These are phyloP conservation scores for Drosophila biarmipes DNA, from an alignment of 1,140 invertebrate genomes.

Conservation along the genomic window DNA sequence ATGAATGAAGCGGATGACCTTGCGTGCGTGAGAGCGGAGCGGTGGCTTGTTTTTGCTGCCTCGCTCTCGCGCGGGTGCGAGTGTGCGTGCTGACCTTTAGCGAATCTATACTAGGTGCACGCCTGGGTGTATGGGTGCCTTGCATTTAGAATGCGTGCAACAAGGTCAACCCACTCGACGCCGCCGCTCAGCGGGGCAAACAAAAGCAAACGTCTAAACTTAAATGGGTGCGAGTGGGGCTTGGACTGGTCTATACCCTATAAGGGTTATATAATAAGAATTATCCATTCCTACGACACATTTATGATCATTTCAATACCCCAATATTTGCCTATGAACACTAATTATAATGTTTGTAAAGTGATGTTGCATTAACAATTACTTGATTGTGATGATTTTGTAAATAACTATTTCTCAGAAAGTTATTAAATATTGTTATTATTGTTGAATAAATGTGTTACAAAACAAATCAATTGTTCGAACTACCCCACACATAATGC, in stretches of 20 bases:
- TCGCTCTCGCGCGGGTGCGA: conserved; percentile 29
- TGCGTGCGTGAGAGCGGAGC: conserved; percentile 46
- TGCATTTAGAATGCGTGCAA: conserved; percentile 78
- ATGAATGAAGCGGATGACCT: conserved; percentile 67
- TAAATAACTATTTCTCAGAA: no score
- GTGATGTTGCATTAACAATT: no score
- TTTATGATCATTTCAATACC: no score
- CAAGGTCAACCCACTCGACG: conserved; percentile 69
- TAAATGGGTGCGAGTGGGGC: neutral
- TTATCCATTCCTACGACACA: no score
- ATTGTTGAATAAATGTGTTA: no score
- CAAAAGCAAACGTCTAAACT: conserved; percentile 11
- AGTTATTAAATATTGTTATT: no score
- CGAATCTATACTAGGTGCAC: conserved; percentile 75
- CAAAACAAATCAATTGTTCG: neutral
- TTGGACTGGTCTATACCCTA: conserved; percentile 9
- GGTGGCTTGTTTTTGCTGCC: conserved; percentile 5
- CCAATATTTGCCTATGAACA: no score
- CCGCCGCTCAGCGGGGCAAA: conserved; percentile 31
- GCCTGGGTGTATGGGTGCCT: conserved; percentile 46
- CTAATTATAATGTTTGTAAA: no score
- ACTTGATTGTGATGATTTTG: no score
- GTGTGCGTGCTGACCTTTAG: conserved; percentile 78
- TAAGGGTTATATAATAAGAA: neutral
- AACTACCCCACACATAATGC: no score